Evolutionary conservation across 2,888 invertebrate genomes (phyloP), one percentile per base, ranked within the genome.

Genomic region (Rhodophaea formosa): DNA sequence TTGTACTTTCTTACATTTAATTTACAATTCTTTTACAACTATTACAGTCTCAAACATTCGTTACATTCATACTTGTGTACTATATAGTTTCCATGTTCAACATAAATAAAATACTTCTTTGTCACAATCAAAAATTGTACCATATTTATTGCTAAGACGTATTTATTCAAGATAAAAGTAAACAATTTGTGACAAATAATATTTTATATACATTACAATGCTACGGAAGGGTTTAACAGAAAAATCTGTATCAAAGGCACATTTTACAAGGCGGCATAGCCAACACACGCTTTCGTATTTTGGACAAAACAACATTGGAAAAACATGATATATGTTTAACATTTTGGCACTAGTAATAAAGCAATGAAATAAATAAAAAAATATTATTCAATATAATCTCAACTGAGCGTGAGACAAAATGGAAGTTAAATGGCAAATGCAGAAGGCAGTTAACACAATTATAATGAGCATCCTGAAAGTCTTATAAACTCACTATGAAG

Each of bases 401-500:
- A 32, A 39, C 8, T 29, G 0, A 32, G 42, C 16, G 29, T 17
- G 49, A 56, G 17, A 39, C 17, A 39, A 42, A 17, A 53, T 15
- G n/a, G n/a, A 49, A 2, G 8, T 7, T 12, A 16, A 57, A 61
- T 57, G 23, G 46, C 59, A 66, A 79, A 73, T 77, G 75, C 81
- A 74, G 68, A 70, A 69, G 75, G 80, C 80, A 82, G 78, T 80
- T 5, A 39, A n/a, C 61, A 62, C 66, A 68, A 69, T 78, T 85
- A 88, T 85, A 88, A 89, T 88, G 88, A 89, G 88, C 83, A 88
- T 85, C 83, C 86, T 86, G 86, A 86, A 76, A 77, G 72, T 75
- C 67, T 72, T 68, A 60, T 61, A 67, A 72, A 64, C 62, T 71
- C 68, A 65, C 71, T 71, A 75, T 69, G 64, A 64, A 64, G 64